Evolutionary conservation across 2,888 invertebrate genomes (phyloP), one percentile per base, ranked within the genome.

Genomic region (Isoperla grammatica): DNA sequence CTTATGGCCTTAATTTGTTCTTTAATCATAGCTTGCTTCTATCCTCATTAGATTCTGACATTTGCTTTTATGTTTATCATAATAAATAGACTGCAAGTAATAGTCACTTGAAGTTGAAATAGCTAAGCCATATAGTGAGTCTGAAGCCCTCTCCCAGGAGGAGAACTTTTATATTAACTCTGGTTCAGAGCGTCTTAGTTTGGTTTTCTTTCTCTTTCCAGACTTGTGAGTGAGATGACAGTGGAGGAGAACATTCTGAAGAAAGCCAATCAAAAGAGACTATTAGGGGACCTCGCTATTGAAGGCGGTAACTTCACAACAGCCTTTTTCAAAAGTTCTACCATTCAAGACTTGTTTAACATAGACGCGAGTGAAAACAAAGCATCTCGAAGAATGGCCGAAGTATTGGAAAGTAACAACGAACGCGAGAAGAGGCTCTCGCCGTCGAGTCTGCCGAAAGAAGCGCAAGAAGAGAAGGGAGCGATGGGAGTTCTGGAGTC

Each of bases 221-320:
- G 98, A 63, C 80, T 99, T 68, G 91, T 99, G 61, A 95, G 96
- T 72, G 94, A 96, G 73, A 90, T 87, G 76, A 98, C 99, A 9
- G 91, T 99, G 45, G 99, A 99, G 79, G 99, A 99, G 76, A 99
- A 99, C 77, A 99, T 99, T 69, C 77, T 99, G 70, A 96, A 95
- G 77, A 99, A 99, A 76, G 99, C 99, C 2, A 94, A 93, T 75
- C 97, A 99, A 76, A 99, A 99, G 76, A 83, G 96, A 64, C 80
- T 95, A 73, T 83, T 99, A 23, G 96, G 96, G 56, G 94, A 96
- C 76, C 83, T 98, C 71, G 97, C 99, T 50, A 99, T 99, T 71
- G 99, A 99, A 77, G 95, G 93, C 67, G 99, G 98, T 8, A 96
- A 95, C 77, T 99, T 99, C 75, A 99, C 97, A 23, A 95, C 98